A percentile compares a stretch with the other conserved stretches of the same genome.
These are phyloP conservation scores for Pelodytes ibericus DNA, from an alignment of 2,797 vertebrate species.

Conservation along the genomic window DNA sequence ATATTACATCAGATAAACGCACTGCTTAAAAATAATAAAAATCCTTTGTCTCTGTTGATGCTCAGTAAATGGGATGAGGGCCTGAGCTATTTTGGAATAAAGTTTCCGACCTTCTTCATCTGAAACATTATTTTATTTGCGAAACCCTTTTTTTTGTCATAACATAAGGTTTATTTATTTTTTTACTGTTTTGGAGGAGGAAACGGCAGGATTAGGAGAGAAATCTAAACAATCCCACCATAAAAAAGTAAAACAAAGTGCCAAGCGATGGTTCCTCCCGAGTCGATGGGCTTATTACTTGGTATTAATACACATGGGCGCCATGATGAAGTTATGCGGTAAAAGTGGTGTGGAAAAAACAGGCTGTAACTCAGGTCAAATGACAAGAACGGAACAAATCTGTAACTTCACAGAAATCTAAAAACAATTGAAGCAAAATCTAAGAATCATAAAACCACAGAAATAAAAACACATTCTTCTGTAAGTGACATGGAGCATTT, in stretches of 20 bases:
- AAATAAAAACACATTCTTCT: background rate
- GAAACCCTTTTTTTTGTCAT: background rate
- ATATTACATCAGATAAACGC: constrained; percentile 35
- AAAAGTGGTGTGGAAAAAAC: background rate
- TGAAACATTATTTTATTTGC: background rate
- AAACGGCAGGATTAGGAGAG: background rate
- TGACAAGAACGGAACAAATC: background rate
- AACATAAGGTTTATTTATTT: background rate
- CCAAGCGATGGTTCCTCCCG: background rate
- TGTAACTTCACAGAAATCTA: background rate
- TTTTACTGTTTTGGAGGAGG: background rate
- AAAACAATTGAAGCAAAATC: background rate
- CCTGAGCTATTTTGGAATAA: background rate
- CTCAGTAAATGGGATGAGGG: constrained; percentile 22
- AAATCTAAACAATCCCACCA: background rate
- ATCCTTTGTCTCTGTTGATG: constrained; percentile 13
- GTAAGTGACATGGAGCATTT: background rate
- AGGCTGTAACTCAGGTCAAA: background rate
- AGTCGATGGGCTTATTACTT: background rate
- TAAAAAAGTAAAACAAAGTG: background rate
- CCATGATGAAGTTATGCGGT: background rate
- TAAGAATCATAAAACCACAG: too few species aligned
- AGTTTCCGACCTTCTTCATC: constrained; percentile 13
- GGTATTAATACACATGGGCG: background rate
- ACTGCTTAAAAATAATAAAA: constrained; percentile 20